phyloP scores from a whole-genome alignment of 2,113 vertebrate species.

The Atlantisia rogersi region DNA sequence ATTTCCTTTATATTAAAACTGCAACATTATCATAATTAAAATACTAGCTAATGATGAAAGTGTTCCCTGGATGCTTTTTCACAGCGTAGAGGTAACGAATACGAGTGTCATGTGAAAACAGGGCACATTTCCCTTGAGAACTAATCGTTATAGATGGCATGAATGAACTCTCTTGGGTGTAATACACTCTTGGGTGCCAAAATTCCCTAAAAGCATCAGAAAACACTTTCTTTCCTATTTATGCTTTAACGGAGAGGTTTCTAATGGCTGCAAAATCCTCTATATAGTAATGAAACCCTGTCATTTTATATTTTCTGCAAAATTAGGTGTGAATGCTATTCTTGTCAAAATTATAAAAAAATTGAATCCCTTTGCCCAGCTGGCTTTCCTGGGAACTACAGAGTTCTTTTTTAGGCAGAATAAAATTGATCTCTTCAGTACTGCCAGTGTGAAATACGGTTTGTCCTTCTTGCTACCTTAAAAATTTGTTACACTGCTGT shows the following conservation, averaged over 20 bases:
- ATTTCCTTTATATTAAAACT: not conserved
- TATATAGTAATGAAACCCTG: not conserved
- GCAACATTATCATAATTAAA: not conserved
- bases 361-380: not conserved
- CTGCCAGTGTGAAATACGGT: not conserved
- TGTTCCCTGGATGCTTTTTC: not conserved
- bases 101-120: not conserved
- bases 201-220: not conserved
- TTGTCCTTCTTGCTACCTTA: not conserved
- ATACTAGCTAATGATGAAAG: not conserved
- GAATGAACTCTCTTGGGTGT: not conserved
- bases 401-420: not conserved
- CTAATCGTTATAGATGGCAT: not conserved
- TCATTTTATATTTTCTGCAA: not conserved
- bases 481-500: not conserved
- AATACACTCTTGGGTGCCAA: not conserved
- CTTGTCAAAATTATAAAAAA: not conserved
- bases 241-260: not conserved
- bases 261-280: not conserved
- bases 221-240: not conserved
- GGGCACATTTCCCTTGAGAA: not conserved
- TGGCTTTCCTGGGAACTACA: constrained; percentile 34
- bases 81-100: not conserved
- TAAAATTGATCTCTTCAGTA: not conserved
- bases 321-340: not conserved